Conservation (phyloP, 2,888 invertebrate genomes). For the Ceramica pisi region DNA sequence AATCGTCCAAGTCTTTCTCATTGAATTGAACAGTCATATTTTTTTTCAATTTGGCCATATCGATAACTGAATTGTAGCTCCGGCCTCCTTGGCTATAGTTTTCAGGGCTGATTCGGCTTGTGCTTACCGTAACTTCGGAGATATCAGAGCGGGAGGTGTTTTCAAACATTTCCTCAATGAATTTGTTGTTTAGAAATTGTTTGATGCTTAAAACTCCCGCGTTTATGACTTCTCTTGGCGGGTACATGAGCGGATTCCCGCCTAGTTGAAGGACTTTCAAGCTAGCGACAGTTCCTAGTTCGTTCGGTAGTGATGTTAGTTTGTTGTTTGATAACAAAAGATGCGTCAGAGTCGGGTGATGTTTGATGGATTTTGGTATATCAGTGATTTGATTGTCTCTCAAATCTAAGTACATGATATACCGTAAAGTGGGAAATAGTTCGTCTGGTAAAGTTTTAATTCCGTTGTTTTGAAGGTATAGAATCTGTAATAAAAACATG, state of each 20-base stretch:
- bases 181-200: conserved; percentile 82
- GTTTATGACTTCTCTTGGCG: conserved; percentile 88
- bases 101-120: conserved; percentile 64
- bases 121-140: conserved; percentile 73
- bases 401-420: conserved; percentile 92
- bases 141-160: conserved; percentile 81
- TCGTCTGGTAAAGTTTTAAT: conserved; percentile 89
- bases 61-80: conserved; percentile 85
- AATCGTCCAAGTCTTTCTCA: conserved; percentile 77
- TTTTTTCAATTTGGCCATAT: conserved; percentile 72
- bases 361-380: conserved; percentile 90
- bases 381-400: conserved; percentile 91
- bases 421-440: conserved; percentile 90
- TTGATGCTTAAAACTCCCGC: conserved; percentile 85
- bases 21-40: conserved; percentile 78
- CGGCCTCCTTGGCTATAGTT: conserved; percentile 70
- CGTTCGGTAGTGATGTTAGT: conserved; percentile 91
- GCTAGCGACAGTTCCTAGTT: conserved; percentile 91
- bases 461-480: conserved; percentile 89
- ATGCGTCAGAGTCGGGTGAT: conserved; percentile 91
- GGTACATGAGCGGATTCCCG: conserved; percentile 92
- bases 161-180: conserved; percentile 73
- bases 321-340: conserved; percentile 92
- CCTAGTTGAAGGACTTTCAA: conserved; percentile 91
- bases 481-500: conserved; percentile 75